phyloP scores from a whole-genome alignment of 1,140 invertebrate genomes.

The Metaphire vulgaris region DNA sequence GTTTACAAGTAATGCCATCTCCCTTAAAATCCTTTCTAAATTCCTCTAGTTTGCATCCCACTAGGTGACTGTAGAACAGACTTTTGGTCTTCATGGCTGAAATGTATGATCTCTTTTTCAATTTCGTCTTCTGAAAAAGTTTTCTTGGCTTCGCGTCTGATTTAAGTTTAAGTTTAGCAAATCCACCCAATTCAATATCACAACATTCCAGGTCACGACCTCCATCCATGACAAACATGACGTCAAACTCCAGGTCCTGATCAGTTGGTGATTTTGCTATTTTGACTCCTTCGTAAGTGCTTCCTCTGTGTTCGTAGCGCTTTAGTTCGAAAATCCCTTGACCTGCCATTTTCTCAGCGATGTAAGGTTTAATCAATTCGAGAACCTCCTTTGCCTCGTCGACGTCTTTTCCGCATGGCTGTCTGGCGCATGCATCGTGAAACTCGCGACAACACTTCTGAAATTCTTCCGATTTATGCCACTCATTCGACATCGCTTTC shows the following conservation, averaged over 20 bases:
- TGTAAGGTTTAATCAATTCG: background rate
- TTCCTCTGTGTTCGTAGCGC: conserved; percentile 2
- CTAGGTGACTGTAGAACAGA: background rate
- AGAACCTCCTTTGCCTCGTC: background rate
- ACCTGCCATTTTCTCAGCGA: background rate
- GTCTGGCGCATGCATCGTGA: background rate
- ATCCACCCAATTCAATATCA: background rate
- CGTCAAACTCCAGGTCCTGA: conserved; percentile 9
- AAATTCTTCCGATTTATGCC: background rate
- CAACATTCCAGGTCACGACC: background rate
- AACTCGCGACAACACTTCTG: background rate
- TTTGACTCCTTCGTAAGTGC: conserved; percentile 10
- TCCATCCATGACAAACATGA: background rate
- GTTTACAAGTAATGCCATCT: background rate
- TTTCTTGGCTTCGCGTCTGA: background rate
- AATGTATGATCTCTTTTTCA: background rate
- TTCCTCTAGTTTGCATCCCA: background rate
- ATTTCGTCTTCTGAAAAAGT: background rate
- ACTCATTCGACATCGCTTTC: background rate
- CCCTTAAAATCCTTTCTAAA: background rate
- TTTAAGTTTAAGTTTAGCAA: background rate
- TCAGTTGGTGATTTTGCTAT: background rate
- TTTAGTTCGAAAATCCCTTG: background rate
- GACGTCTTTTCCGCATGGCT: background rate
- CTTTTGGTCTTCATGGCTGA: background rate